A percentile compares a stretch with the other conserved stretches of the same genome.
phyloP scores from a whole-genome alignment of 2,888 invertebrate genomes.

The Halocaridina rubra region DNA sequence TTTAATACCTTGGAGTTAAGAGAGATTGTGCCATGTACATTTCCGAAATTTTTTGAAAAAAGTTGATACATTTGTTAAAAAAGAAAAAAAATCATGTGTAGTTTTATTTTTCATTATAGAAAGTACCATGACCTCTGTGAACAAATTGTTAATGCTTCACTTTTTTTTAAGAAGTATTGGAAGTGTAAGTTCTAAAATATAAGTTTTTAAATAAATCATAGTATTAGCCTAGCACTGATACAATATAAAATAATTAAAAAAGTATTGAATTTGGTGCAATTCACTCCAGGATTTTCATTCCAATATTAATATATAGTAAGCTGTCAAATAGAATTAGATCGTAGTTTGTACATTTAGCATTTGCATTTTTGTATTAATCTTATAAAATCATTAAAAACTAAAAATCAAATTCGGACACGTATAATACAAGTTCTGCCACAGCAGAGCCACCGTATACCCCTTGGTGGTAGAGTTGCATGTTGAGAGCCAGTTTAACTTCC shows the following conservation, averaged over 20 bases:
- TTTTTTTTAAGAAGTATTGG: too few relatives aligned
- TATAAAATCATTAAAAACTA: conserved; percentile 67
- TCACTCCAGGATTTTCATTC: too few relatives aligned
- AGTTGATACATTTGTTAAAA: too few relatives aligned
- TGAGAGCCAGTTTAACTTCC: conserved; percentile 87
- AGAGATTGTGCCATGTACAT: too few relatives aligned
- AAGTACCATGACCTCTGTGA: too few relatives aligned
- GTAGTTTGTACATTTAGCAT: neutral
- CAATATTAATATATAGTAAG: neutral
- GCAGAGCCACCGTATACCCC: conserved; percentile 83
- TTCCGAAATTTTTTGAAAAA: too few relatives aligned
- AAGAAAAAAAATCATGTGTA: too few relatives aligned
- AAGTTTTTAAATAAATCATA: neutral
- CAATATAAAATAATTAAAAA: neutral
- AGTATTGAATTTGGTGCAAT: neutral
- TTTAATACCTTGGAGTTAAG: too few relatives aligned
- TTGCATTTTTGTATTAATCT: neutral
- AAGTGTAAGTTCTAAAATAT: too few relatives aligned
- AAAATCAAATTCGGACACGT: conserved; percentile 86
- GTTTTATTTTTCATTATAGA: too few relatives aligned
- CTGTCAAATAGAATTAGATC: neutral
- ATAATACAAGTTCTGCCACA: conserved; percentile 85
- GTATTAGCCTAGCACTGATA: neutral
- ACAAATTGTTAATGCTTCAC: too few relatives aligned
- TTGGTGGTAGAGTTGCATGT: conserved; percentile 84